Evolutionary conservation across 2,797 vertebrate species (phyloP).

Genomic region (Silurus aristotelis): DNA sequence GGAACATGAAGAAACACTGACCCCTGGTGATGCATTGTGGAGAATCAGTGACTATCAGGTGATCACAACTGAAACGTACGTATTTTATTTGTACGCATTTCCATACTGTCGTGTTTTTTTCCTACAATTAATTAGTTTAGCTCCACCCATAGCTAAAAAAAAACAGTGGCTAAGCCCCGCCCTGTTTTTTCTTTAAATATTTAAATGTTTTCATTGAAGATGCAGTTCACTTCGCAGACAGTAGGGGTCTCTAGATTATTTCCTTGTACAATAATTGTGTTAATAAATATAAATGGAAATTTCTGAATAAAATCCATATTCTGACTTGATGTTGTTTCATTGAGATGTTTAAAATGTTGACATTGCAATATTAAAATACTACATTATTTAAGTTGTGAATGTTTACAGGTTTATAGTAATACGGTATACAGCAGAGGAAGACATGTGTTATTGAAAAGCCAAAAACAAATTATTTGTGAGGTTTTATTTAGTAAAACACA

Average conservation of each 20-base stretch:
- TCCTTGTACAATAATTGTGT: too few species aligned
- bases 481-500: too few species aligned
- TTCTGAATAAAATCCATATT: too few species aligned
- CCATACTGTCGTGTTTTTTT: background rate
- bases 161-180: background rate
- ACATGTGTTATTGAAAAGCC: too few species aligned
- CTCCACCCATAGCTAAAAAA: background rate
- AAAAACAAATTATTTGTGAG: too few species aligned
- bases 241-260: background rate
- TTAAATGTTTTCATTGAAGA: background rate
- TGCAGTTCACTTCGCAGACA: background rate
- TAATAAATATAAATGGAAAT: too few species aligned
- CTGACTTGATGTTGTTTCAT: too few species aligned
- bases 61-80: background rate
- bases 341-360: too few species aligned
- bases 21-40: slow-evolving; percentile 38
- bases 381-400: too few species aligned
- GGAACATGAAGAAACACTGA: slow-evolving; percentile 48
- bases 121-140: background rate
- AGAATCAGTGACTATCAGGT: background rate
- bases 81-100: background rate
- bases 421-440: too few species aligned
- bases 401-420: too few species aligned
- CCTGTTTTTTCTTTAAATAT: background rate
- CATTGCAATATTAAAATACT: too few species aligned